Evolutionary conservation across 2,113 vertebrate genomes (phyloP).

Genomic region (Indicator maculatus): DNA sequence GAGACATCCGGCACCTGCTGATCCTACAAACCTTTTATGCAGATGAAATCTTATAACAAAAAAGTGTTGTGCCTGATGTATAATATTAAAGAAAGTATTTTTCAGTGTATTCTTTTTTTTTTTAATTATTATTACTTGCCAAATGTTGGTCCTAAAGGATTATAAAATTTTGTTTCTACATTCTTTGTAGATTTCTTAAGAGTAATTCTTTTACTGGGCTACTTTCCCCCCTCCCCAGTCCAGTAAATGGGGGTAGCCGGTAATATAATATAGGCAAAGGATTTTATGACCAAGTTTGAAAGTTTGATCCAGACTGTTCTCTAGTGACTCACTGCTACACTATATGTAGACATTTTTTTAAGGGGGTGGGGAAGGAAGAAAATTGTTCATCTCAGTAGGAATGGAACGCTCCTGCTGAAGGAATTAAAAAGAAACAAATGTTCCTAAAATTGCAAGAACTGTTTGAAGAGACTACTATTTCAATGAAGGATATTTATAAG

Average conservation of each 20-base stretch:
- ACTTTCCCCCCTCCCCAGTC: constrained; percentile 45
- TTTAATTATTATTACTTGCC: constrained; percentile 77
- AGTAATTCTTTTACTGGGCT: constrained; percentile 64
- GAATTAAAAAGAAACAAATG: constrained; percentile 50
- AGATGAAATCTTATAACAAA: constrained; percentile 74
- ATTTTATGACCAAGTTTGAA: constrained; percentile 69
- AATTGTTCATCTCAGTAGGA: constrained; percentile 65
- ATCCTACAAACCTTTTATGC: constrained; percentile 75
- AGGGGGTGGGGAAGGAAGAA: constrained; percentile 54
- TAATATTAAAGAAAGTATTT: constrained; percentile 87
- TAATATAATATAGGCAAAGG: constrained; percentile 69
- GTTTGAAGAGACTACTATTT: constrained; percentile 76
- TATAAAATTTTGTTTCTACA: constrained; percentile 76
- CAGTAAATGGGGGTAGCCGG: constrained; percentile 72
- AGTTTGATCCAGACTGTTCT: constrained; percentile 70
- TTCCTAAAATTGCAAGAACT: constrained; percentile 70
- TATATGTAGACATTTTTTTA: constrained; percentile 72
- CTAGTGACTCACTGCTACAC: constrained; percentile 69
- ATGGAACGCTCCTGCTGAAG: constrained; percentile 56
- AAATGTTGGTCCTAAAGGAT: constrained; percentile 81
- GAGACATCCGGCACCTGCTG: constrained; percentile 57
- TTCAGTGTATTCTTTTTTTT: constrained; percentile 79
- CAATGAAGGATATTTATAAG: constrained; percentile 83
- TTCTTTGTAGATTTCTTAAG: constrained; percentile 74
- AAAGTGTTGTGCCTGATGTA: constrained; percentile 84